Conservation (phyloP, 2,113 vertebrate species). For the Myocastor coypus region DNA sequence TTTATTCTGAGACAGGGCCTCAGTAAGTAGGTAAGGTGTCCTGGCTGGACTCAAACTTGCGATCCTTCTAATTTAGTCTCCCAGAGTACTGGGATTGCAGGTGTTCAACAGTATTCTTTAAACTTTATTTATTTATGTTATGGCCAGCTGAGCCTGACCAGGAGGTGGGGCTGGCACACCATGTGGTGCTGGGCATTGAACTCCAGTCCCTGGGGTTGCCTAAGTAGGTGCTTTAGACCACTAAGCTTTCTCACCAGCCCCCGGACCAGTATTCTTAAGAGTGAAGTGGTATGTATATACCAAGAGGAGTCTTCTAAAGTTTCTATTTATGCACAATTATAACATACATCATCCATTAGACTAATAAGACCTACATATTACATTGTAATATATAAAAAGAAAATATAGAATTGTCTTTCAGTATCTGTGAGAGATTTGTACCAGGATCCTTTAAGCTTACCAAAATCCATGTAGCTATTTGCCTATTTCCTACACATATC, state of each 20-base stretch:
- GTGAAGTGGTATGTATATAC: not conserved
- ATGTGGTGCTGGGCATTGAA: too few relatives aligned
- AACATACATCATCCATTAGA: too few relatives aligned
- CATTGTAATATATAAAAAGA: not conserved
- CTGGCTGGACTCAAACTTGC: not conserved
- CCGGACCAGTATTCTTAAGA: not conserved
- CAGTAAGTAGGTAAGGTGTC: not conserved
- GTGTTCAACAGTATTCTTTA: not conserved
- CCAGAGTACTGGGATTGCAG: not conserved
- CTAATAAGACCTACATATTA: not conserved
- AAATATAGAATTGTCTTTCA: not conserved
- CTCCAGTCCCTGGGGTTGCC: too few relatives aligned
- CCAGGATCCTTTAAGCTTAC: not conserved
- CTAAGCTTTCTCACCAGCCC: too few relatives aligned
- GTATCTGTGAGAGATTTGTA: not conserved
- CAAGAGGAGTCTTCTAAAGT: not conserved
- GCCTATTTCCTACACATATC: not conserved
- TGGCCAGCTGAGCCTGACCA: too few relatives aligned
- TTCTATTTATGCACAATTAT: not conserved
- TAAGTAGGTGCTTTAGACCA: too few relatives aligned
- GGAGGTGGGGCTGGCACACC: too few relatives aligned
- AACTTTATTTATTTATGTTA: too few relatives aligned
- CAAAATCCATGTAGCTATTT: not conserved
- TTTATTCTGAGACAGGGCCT: not conserved
- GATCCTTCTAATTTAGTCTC: not conserved